Evolutionary conservation across 30 jellyfish, hydroid and myxozoan species (phyloP), one percentile per base, ranked within the genome.

Genomic region (Catostylus mosaicus): DNA sequence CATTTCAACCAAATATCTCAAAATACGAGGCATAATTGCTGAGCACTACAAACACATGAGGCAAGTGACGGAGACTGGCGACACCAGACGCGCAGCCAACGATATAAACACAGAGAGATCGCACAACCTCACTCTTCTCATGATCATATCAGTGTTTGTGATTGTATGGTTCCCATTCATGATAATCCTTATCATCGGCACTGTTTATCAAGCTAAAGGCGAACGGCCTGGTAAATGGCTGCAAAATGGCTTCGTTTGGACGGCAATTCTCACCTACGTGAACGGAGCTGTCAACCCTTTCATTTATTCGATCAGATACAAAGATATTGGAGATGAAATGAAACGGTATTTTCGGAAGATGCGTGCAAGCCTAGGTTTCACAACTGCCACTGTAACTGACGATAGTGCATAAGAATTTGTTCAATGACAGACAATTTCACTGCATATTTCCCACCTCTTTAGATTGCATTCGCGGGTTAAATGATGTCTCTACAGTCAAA

Each of bases 271-370:
- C 48, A 83, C 85, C 30, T 83, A 69, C 52, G 81, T 83, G 62
- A 83, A 83, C 66, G 94, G 94, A 22, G 84, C 94, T 16, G 35
- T 83, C 63, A 83, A 83, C 74, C 94, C 94, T 12, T 71, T 83
- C 74, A 69, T 83, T 0, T 83, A 83, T 62, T 82, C 94, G 10
- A 61, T 61, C 20, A 75, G 94, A 24, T 83, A 83, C 81, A 70
- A 64, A 30, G 86, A 83, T 33, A 77, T 83, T n/a, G 77, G 84
- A 12, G 63, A n/a, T 6, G 87, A 70, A 43, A 83, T 83, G 67
- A 33, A 30, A 46, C 31, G 80, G 61, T 7, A 48, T 34, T 1
- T 34, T 22, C 84, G 84, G 23, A 73, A 30, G 84, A 10, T 73
- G 35, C 35, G 24, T 22, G n/a, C 45, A 59, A 30, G 61, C 80